These are phyloP conservation scores for Odontophorus gujanensis DNA, from an alignment of 2,113 vertebrate species.

Conservation along the genomic window DNA sequence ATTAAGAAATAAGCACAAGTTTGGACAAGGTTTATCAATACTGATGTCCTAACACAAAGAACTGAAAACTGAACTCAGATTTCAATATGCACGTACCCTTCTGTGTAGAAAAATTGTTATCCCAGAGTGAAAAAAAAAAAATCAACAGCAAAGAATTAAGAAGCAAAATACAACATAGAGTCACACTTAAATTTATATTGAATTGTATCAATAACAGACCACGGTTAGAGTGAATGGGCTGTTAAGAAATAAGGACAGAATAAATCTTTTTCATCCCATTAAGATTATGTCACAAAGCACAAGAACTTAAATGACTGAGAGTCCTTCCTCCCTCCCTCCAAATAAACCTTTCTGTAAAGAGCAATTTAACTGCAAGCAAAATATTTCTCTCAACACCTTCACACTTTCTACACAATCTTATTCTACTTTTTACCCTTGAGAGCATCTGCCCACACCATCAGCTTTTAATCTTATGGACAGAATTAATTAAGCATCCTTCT, in stretches of 20 bases:
- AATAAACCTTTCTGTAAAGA: not conserved
- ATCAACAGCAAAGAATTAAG: not conserved
- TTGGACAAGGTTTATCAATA: not conserved
- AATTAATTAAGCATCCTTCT: conserved; percentile 44
- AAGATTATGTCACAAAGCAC: not conserved
- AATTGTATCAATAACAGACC: not conserved
- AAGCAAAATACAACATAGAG: not conserved
- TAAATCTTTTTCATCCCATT: not conserved
- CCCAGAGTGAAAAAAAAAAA: not conserved
- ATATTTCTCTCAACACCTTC: not conserved
- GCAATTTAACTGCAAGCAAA: not conserved
- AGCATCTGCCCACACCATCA: conserved; percentile 47
- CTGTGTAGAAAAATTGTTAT: not conserved
- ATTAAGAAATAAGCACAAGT: not conserved
- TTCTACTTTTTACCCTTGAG: conserved; percentile 8
- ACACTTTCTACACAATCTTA: not conserved
- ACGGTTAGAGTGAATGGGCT: not conserved
- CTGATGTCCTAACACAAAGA: conserved; percentile 52
- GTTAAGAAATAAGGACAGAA: not conserved
- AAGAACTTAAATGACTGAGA: not conserved
- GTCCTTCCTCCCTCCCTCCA: not conserved
- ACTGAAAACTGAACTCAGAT: not conserved
- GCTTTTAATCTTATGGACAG: conserved; percentile 24
- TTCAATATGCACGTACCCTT: not conserved
- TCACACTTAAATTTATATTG: not conserved